Percentiles rank a stretch among this genome's conserved stretches.
Evolutionary conservation across 2,888 invertebrate species (phyloP).

Genomic region (Lucinisca nassula): DNA sequence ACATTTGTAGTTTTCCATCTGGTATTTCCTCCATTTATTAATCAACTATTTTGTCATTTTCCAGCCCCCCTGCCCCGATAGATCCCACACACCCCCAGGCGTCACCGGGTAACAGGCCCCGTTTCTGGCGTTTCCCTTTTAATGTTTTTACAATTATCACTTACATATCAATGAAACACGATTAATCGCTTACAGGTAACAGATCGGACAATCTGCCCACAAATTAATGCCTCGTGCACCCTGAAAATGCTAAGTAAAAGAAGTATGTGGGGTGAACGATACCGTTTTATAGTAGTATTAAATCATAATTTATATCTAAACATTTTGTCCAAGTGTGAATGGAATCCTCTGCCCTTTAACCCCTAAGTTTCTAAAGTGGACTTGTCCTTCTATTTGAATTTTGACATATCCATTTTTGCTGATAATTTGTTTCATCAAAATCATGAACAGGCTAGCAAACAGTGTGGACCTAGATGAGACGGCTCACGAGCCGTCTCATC

Average conservation of each 20-base stretch:
- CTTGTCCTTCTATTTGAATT: too few species aligned
- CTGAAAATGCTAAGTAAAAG: background rate
- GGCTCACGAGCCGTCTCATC: too few species aligned
- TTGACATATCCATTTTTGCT: too few species aligned
- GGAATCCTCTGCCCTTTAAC: too few species aligned
- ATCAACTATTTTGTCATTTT: background rate
- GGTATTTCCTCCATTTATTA: background rate
- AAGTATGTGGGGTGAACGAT: background rate
- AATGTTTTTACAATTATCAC: background rate
- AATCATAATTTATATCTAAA: background rate
- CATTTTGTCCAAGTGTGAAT: background rate
- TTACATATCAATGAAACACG: background rate
- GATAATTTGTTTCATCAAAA: background rate
- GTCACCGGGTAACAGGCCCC: background rate
- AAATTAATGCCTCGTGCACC: background rate
- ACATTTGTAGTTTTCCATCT: background rate
- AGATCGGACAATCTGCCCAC: background rate
- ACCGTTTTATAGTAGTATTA: background rate
- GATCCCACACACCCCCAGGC: too few species aligned
- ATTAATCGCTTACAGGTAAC: background rate
- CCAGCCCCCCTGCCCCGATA: background rate
- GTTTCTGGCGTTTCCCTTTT: background rate
- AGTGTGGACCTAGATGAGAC: too few species aligned
- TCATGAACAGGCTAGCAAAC: too few species aligned
- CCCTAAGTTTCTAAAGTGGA: too few species aligned